Conservation (phyloP, 35 echinoderm and acorn worm species). For the Stichopus chloronotus region DNA sequence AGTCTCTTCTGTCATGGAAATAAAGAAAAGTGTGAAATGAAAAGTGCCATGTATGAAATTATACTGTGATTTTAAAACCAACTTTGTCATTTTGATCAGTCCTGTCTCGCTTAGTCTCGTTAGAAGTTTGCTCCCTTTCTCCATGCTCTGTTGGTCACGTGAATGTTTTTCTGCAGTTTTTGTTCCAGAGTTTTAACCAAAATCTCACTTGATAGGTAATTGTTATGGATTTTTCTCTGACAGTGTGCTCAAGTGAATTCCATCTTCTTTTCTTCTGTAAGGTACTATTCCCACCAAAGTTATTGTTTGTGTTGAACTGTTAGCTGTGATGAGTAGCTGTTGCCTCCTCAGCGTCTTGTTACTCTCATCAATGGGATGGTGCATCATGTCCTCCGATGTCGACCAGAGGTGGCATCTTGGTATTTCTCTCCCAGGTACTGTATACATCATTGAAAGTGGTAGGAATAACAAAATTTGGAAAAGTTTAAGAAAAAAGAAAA, state of each 20-base stretch:
- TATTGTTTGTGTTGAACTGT: conserved; percentile 22
- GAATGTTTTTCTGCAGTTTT: not conserved
- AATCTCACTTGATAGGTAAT: not conserved
- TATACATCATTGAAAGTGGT: not conserved
- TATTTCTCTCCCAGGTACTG: conserved; percentile 34
- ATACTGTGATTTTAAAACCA: too few species aligned
- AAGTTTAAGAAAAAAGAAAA: too few species aligned
- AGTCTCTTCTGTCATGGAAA: too few species aligned
- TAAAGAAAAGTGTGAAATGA: too few species aligned
- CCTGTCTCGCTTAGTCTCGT: too few species aligned
- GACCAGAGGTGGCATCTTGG: conserved; percentile 35
- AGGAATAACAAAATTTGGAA: not conserved
- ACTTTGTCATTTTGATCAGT: too few species aligned
- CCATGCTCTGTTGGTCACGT: too few species aligned
- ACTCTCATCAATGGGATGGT: conserved; percentile 36
- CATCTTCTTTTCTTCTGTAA: not conserved
- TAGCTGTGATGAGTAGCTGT: not conserved
- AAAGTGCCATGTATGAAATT: too few species aligned
- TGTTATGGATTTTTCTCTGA: not conserved
- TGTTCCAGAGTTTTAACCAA: not conserved
- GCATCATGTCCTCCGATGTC: conserved; percentile 18
- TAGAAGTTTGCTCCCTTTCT: too few species aligned
- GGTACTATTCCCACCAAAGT: conserved; percentile 5
- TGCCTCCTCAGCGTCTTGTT: not conserved
- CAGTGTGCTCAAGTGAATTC: not conserved